Evolutionary conservation across 2,113 vertebrate genomes (phyloP), one percentile per base, ranked within the genome.

Genomic region (Seriola rivoliana): DNA sequence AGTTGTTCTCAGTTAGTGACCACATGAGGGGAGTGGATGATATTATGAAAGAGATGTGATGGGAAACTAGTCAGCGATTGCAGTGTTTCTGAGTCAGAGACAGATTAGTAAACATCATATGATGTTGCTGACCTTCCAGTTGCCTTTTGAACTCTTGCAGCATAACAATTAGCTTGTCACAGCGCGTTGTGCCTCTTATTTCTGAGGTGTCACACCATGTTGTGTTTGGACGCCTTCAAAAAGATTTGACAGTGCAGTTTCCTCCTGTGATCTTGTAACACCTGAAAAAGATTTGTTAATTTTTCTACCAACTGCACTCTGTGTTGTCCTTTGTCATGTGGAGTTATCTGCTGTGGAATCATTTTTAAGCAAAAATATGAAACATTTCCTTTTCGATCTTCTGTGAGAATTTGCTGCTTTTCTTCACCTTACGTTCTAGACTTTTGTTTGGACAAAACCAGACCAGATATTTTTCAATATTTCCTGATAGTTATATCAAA

Each of bases 91-190:
- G 62, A 83, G 78, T 80, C 60, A 73, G 60, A 64, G 40, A 6
- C n/a, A 65, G 57, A 84, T 84, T 60, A 64, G 70, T 70, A 87
- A 85, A 62, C 76, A 84, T 34, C 44, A 64, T 54, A 25, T 83
- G 77, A 57, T 81, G 8, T 17, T 44, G n/a, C 50, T 85, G 82
- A 85, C 80, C 74, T 85, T 87, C 74, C 25, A 38, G 70, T 72
- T 52, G 23, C 29, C 57, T 48, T 44, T 79, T 86, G 50, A 65
- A 59, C 67, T 77, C 58, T 60, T 3, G 38, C 80, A 68, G 81
- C 74, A 81, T 83, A 80, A 78, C 77, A 88, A 85, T 80, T 68
- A 84, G 82, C 52, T 46, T 16, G 32, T 64, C 81, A 72, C 38
- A 59, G 80, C 13, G n/a, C 42, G 44, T 71, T 63, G 21, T 55